phyloP scores from a whole-genome alignment of 2,113 vertebrate species.

The Odontophorus gujanensis region DNA sequence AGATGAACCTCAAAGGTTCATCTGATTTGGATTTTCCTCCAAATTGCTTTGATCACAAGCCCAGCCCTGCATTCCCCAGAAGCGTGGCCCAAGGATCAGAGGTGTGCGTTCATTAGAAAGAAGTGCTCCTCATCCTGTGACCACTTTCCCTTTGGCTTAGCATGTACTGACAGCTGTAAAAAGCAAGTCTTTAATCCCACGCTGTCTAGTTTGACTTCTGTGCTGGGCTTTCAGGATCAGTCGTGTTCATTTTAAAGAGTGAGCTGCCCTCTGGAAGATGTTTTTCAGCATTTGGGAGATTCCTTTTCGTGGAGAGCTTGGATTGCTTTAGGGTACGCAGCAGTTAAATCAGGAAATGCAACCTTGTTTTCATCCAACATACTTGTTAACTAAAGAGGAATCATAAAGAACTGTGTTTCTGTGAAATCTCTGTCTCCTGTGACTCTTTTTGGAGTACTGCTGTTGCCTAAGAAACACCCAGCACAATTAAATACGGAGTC shows the following conservation, averaged over 20 bases:
- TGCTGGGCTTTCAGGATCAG: background rate
- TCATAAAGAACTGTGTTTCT: background rate
- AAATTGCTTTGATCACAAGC: slow-evolving; percentile 25
- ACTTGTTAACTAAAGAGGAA: background rate
- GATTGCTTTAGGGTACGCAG: background rate
- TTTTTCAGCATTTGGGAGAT: rapidly evolving
- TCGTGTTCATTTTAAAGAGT: background rate
- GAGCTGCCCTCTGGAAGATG: background rate
- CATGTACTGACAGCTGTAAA: background rate
- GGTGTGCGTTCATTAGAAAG: slow-evolving; percentile 36
- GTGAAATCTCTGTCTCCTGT: background rate
- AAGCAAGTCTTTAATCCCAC: background rate
- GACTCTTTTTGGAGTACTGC: background rate
- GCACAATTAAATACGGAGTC: background rate
- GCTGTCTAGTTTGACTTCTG: background rate
- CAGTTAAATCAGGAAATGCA: slow-evolving; percentile 6
- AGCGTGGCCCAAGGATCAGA: background rate
- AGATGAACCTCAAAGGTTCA: slow-evolving; percentile 21
- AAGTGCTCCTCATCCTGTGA: background rate
- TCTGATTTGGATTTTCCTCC: background rate
- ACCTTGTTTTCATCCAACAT: background rate
- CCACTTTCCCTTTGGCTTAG: background rate
- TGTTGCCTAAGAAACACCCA: slow-evolving; percentile 48
- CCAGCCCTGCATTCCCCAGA: slow-evolving; percentile 14
- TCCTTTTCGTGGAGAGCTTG: background rate